Evolutionary conservation across 2,888 invertebrate genomes (phyloP).

Genomic region (Polylopha cassiicola): DNA sequence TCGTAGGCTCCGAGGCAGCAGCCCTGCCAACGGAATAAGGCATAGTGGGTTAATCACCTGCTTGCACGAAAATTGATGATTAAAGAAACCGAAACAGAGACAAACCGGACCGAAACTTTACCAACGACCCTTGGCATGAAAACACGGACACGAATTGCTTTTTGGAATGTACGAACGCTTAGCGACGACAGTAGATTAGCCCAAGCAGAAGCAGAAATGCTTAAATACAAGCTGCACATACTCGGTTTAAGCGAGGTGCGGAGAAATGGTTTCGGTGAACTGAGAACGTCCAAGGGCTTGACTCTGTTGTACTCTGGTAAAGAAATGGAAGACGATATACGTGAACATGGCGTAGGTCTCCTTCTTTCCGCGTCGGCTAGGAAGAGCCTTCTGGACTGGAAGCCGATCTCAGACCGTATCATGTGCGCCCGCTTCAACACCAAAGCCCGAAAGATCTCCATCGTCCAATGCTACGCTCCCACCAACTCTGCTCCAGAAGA

Average conservation of each 20-base stretch:
- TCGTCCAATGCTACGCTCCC: conserved; percentile 21
- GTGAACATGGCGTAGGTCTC: conserved; percentile 18
- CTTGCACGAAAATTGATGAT: conserved; percentile 2
- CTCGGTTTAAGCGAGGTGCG: conserved; percentile 8
- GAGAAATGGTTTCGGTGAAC: conserved; percentile 3
- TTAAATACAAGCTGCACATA: conserved; percentile 5
- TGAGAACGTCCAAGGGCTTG: neutral
- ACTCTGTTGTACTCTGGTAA: conserved; percentile 15
- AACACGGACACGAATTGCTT: conserved; percentile 16
- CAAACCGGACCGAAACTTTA: neutral
- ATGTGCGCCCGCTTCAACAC: conserved; percentile 18
- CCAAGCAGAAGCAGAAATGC: conserved; percentile 2
- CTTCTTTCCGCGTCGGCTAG: conserved; percentile 5
- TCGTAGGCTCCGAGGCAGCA: conserved; percentile 1
- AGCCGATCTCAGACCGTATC: conserved; percentile 18
- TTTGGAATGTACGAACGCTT: conserved; percentile 17
- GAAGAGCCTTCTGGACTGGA: conserved; percentile 14
- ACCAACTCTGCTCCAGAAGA: conserved; percentile 15
- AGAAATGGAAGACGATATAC: conserved; percentile 9
- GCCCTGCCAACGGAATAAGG: neutral
- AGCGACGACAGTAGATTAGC: conserved; percentile 1
- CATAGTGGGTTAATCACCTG: conserved; percentile 11
- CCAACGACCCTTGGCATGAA: conserved; percentile 15
- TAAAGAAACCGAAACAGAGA: conserved; percentile 1
- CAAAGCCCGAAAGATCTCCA: conserved; percentile 13